phyloP scores from a whole-genome alignment of 2,797 vertebrate species.

The Cuculus canorus region DNA sequence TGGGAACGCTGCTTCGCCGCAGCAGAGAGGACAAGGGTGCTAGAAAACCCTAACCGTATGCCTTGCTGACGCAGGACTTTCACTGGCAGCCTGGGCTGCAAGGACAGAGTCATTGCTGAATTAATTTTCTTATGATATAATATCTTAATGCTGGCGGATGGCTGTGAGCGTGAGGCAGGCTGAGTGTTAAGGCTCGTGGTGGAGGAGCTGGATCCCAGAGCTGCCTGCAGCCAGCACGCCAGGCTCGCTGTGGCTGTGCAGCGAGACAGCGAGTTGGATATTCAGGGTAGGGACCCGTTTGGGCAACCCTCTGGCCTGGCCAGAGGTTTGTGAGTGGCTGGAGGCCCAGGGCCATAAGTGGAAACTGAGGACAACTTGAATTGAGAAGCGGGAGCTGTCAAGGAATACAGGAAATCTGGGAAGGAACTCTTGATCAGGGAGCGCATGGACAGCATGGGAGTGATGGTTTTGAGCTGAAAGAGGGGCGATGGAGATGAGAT shows the following conservation, averaged over 20 bases:
- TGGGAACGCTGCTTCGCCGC: rapidly evolving
- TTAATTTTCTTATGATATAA: neutral
- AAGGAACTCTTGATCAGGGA: too few species aligned
- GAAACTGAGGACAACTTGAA: neutral
- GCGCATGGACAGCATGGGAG: too few species aligned
- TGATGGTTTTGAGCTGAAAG: too few species aligned
- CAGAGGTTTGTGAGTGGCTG: neutral
- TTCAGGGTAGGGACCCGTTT: neutral
- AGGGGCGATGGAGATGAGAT: too few species aligned
- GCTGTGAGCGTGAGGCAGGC: neutral
- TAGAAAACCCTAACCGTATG: neutral
- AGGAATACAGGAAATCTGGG: too few species aligned
- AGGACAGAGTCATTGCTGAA: neutral
- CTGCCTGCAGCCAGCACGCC: neutral
- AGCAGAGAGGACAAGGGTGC: neutral
- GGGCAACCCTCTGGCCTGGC: neutral
- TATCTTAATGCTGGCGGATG: neutral
- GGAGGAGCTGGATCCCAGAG: neutral
- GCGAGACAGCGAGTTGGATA: neutral
- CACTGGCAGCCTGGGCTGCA: neutral
- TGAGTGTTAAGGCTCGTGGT: neutral
- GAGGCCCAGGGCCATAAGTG: neutral
- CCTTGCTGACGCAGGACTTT: neutral
- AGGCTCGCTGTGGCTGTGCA: neutral
- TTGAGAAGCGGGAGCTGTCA: neutral